phyloP scores from a whole-genome alignment of 2,113 vertebrate species.

The Agapornis roseicollis region DNA sequence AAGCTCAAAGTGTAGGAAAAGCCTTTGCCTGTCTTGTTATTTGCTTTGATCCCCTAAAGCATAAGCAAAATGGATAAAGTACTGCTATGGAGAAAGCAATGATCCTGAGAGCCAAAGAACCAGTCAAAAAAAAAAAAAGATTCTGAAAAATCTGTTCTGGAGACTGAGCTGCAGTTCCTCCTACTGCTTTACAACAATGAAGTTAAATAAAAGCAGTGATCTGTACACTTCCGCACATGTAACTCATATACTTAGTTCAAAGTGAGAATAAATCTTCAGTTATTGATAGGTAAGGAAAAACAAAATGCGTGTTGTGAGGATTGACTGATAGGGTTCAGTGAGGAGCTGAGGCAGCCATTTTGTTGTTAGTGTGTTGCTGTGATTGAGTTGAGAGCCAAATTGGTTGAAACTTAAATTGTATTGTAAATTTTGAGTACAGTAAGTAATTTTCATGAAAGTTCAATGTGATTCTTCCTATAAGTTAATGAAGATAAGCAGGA shows the following conservation, averaged over 20 bases:
- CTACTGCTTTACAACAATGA: not conserved
- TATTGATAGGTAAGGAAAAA: not conserved
- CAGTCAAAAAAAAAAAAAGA: not conserved
- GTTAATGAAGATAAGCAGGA: not conserved
- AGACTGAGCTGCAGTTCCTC: not conserved
- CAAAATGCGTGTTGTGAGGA: not conserved
- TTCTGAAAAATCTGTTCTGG: not conserved
- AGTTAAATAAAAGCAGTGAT: not conserved
- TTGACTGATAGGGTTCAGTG: not conserved
- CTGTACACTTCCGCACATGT: fast-evolving
- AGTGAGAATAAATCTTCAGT: not conserved
- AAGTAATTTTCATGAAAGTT: not conserved
- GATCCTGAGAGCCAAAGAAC: not conserved
- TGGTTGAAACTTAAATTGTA: not conserved
- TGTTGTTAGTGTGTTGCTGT: not conserved
- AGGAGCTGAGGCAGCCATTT: slow-evolving; percentile 50
- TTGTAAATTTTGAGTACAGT: not conserved
- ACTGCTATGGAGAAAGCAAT: not conserved
- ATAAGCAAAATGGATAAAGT: not conserved
- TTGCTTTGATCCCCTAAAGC: not conserved
- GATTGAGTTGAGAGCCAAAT: not conserved
- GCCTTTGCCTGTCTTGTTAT: not conserved
- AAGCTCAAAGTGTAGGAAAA: not conserved
- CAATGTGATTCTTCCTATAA: not conserved
- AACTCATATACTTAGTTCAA: not conserved